A percentile compares a stretch with the other conserved stretches of the same genome.
Conservation (phyloP, 2,888 invertebrate genomes). For the Falcaria lacertinaria region DNA sequence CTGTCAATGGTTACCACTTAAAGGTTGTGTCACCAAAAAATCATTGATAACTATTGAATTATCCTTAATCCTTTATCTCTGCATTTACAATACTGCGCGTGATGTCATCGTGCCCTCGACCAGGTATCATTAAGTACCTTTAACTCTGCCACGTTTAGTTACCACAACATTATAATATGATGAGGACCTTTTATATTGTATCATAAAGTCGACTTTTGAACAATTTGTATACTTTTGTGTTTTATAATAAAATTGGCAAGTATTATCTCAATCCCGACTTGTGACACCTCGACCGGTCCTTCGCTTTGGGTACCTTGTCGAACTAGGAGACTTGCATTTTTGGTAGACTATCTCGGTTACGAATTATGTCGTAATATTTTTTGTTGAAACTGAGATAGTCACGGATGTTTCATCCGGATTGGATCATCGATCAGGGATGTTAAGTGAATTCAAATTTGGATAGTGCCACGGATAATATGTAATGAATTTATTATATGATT, state of each 20-base stretch:
- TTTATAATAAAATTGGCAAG: slow-evolving; percentile 16
- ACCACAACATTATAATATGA: neutral
- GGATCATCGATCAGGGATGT: neutral
- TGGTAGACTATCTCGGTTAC: neutral
- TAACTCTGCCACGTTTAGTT: slow-evolving; percentile 27
- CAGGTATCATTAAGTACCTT: slow-evolving; percentile 62
- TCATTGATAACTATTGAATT: slow-evolving; percentile 51
- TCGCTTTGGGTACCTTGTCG: slow-evolving; percentile 30
- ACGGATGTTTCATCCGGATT: neutral
- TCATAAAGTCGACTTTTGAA: slow-evolving; percentile 18
- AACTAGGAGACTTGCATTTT: slow-evolving; percentile 29
- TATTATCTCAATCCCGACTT: slow-evolving; percentile 54
- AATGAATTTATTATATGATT: neutral
- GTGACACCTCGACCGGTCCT: slow-evolving; percentile 50
- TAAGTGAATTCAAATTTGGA: neutral
- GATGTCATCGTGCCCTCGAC: slow-evolving; percentile 51
- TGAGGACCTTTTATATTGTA: rapidly evolving
- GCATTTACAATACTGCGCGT: slow-evolving; percentile 56
- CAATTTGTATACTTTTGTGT: neutral
- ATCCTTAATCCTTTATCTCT: slow-evolving; percentile 54
- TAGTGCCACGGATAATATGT: neutral
- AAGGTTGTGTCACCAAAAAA: slow-evolving; percentile 44
- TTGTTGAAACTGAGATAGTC: neutral
- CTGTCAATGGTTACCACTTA: slow-evolving; percentile 24
- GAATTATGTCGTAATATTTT: neutral